phyloP scores from a whole-genome alignment of 2,888 invertebrate species.

The Drosophila peninsularis region DNA sequence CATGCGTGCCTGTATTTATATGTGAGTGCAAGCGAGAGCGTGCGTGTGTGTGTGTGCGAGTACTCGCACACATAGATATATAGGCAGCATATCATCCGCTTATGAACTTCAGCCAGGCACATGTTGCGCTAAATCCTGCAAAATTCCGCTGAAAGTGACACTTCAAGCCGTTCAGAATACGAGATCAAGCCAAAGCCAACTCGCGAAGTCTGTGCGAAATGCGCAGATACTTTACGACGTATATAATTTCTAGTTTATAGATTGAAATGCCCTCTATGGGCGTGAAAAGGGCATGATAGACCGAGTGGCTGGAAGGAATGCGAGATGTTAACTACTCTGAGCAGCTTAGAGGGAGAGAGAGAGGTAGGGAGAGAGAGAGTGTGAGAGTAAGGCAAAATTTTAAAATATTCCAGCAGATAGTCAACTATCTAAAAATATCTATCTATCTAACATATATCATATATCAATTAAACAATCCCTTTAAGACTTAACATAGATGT shows the following conservation, averaged over 20 bases:
- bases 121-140: slow-evolving; percentile 6
- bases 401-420: no score
- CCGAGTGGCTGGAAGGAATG: no score
- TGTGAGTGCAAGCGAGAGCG: background rate
- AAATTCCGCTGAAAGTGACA: slow-evolving; percentile 11
- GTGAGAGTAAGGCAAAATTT: no score
- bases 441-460: no score
- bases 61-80: background rate
- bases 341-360: no score
- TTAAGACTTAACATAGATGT: no score
- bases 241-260: slow-evolving; percentile 1
- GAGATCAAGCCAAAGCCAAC: slow-evolving; percentile 8
- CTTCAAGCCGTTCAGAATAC: background rate
- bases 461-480: no score
- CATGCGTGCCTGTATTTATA: background rate
- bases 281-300: no score
- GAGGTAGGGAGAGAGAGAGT: no score
- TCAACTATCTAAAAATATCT: no score
- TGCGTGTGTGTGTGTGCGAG: background rate
- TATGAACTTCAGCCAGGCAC: slow-evolving; percentile 17
- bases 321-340: no score
- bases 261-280: background rate
- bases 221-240: background rate
- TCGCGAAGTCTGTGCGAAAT: background rate
- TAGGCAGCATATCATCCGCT: slow-evolving; percentile 18